These are phyloP conservation scores for Ariolimax columbianus DNA, from an alignment of 2,888 invertebrate species.

Conservation along the genomic window DNA sequence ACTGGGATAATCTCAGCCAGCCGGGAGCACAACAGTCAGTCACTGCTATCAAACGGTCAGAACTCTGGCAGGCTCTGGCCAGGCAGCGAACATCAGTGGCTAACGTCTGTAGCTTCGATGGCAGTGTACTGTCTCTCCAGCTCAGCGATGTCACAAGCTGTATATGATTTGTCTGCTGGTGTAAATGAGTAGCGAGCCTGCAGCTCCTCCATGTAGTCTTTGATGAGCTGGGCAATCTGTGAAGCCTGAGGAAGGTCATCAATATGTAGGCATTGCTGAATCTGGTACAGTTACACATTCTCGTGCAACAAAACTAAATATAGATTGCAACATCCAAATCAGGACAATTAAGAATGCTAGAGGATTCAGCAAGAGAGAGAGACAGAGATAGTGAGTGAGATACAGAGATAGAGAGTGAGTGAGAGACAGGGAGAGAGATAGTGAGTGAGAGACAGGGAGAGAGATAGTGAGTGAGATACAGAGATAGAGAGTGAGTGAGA, in stretches of 20 bases:
- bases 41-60: neutral
- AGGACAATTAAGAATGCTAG: neutral
- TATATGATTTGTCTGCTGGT: conserved; percentile 54
- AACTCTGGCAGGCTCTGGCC: neutral
- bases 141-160: conserved; percentile 53
- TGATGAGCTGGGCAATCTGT: conserved; percentile 93
- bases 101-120: conserved; percentile 12
- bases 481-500: neutral
- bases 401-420: neutral
- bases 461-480: neutral
- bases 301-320: neutral
- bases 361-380: neutral
- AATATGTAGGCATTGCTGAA: neutral
- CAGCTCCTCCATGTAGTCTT: conserved; percentile 84
- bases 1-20: neutral
- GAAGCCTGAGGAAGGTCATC: conserved; percentile 85
- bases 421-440: neutral
- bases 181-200: conserved; percentile 62
- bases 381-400: neutral
- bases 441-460: neutral
- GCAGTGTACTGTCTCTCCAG: conserved; percentile 50
- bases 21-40: neutral
- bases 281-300: neutral
- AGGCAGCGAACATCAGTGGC: neutral
- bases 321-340: neutral